Conservation (phyloP, 2,888 invertebrate genomes). For the Lagria hirta region DNA sequence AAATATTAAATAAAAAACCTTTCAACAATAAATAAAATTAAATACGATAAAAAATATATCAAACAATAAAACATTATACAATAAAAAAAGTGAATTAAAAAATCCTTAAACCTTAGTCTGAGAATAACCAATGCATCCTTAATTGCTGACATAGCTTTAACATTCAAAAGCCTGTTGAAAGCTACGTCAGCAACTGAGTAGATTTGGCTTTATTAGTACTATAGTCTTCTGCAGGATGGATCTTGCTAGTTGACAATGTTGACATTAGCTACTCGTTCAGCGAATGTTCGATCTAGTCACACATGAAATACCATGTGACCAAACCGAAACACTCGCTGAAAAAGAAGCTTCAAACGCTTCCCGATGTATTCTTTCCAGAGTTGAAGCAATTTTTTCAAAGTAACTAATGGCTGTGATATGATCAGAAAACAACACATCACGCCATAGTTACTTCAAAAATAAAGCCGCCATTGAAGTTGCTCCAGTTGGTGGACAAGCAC, state of each 20-base stretch:
- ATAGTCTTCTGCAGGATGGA: constrained; percentile 14
- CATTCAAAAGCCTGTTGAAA: constrained; percentile 43
- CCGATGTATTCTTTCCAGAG: too few species aligned
- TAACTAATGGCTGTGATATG: constrained; percentile 56
- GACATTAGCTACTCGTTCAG: constrained; percentile 48
- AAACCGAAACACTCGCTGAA: constrained; percentile 48
- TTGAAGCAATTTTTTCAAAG: constrained; percentile 41
- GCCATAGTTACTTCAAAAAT: constrained; percentile 48
- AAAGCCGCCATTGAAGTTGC: not conserved
- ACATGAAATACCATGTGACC: constrained; percentile 46
- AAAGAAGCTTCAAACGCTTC: too few species aligned
- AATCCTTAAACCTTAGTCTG: too few species aligned
- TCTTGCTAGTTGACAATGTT: too few species aligned
- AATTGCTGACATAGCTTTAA: constrained; percentile 55
- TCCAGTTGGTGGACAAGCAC: constrained; percentile 2
- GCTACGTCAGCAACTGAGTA: constrained; percentile 51
- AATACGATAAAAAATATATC: too few species aligned
- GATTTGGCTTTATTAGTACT: constrained; percentile 33
- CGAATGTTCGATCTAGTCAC: constrained; percentile 56
- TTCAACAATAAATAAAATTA: too few species aligned
- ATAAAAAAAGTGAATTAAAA: too few species aligned
- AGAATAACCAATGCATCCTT: too few species aligned
- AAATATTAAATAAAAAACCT: too few species aligned
- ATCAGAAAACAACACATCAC: constrained; percentile 44
- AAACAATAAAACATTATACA: too few species aligned